A percentile compares a stretch with the other conserved stretches of the same genome.
Conservation (phyloP, 2,888 invertebrate genomes). For the Phania funesta region DNA sequence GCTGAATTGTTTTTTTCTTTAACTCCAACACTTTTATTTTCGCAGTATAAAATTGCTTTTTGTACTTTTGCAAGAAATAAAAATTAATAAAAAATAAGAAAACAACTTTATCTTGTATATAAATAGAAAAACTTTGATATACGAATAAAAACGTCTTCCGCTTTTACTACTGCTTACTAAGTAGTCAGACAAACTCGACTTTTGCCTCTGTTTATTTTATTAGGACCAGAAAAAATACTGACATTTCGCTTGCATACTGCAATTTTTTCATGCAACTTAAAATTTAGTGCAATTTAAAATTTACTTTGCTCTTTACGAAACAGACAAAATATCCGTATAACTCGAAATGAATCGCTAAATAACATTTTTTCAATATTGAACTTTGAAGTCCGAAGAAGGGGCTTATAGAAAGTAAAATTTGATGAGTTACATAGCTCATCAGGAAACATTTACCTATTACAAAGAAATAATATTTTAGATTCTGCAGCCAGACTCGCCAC, state of each 20-base stretch:
- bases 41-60: conserved; percentile 45
- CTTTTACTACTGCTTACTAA: background rate
- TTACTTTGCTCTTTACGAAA: no score
- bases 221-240: background rate
- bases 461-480: no score
- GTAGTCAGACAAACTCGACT: background rate
- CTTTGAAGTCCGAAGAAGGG: no score
- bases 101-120: background rate
- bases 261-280: no score
- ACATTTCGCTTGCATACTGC: background rate
- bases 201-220: background rate
- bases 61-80: conserved; percentile 23
- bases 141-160: background rate
- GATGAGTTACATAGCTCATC: no score
- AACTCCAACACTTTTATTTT: conserved; percentile 8
- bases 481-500: no score
- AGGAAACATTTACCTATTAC: no score
- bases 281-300: no score
- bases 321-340: no score
- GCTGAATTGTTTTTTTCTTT: background rate
- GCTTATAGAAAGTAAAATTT: no score
- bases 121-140: conserved; percentile 9
- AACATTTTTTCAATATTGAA: no score
- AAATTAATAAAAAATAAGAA: conserved; percentile 15
- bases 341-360: no score